Evolutionary conservation across 2,888 invertebrate genomes (phyloP).

Genomic region (Sinopyrophorus schimmeli): DNA sequence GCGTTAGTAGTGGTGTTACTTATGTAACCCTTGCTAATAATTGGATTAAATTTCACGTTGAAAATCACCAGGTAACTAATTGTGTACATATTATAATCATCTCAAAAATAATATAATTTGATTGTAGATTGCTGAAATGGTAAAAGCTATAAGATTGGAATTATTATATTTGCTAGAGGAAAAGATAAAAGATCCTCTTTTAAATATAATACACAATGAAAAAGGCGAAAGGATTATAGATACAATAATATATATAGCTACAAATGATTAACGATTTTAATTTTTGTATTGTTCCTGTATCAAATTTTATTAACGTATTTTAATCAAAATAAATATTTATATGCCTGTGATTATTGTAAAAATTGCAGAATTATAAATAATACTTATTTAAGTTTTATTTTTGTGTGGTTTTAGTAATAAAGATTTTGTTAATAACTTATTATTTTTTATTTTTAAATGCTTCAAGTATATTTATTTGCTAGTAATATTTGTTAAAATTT

Average conservation of each 20-base stretch:
- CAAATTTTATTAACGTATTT: slow-evolving; percentile 5
- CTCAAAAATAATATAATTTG: slow-evolving; percentile 1
- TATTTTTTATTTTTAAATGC: too few species aligned
- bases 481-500: slow-evolving; percentile 10
- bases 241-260: slow-evolving; percentile 73
- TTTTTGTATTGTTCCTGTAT: slow-evolving; percentile 7
- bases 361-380: not conserved
- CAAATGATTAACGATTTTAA: slow-evolving; percentile 53
- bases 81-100: slow-evolving; percentile 7
- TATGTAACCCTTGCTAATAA: slow-evolving; percentile 76
- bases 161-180: slow-evolving; percentile 76
- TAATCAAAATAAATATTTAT: not conserved
- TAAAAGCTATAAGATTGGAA: slow-evolving; percentile 76
- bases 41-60: slow-evolving; percentile 81
- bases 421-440: too few species aligned
- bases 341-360: slow-evolving; percentile 12
- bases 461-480: too few species aligned
- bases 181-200: slow-evolving; percentile 80
- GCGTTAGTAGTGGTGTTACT: slow-evolving; percentile 72
- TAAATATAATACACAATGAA: slow-evolving; percentile 73
- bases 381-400: not conserved
- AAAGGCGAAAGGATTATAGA: slow-evolving; percentile 76
- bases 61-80: slow-evolving; percentile 67
- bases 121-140: slow-evolving; percentile 75
- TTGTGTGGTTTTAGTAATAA: not conserved